Evolutionary conservation across 2,113 vertebrate genomes (phyloP).

Genomic region (Istiophorus platypterus): DNA sequence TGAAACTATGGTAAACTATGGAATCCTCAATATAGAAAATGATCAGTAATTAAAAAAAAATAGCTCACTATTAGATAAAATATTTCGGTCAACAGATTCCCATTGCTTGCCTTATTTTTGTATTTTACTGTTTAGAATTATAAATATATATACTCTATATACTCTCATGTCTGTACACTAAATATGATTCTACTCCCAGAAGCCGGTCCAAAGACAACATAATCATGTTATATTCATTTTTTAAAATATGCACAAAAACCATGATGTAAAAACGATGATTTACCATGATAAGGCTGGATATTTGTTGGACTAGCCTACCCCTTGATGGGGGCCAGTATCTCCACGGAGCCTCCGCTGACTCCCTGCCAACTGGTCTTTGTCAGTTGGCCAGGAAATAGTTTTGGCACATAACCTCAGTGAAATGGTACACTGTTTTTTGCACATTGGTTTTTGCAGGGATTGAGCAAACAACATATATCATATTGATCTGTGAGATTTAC

Average conservation of each 20-base stretch:
- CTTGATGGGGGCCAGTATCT: no score
- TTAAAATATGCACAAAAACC: not conserved
- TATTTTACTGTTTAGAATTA: no score
- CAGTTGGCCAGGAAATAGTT: not conserved
- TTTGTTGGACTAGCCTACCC: no score
- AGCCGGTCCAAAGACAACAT: not conserved
- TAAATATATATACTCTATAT: no score
- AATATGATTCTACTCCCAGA: not conserved
- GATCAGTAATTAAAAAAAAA: no score
- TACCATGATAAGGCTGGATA: no score
- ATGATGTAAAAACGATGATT: not conserved
- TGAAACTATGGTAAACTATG: no score
- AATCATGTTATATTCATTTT: no score
- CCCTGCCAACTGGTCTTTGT: not conserved
- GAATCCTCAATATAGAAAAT: no score
- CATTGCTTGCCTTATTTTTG: no score
- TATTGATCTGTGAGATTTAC: not conserved
- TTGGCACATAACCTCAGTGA: not conserved
- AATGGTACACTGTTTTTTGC: not conserved
- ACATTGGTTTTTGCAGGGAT: not conserved
- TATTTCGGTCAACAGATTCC: no score
- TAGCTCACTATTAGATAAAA: no score
- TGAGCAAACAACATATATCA: not conserved
- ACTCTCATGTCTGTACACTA: not conserved
- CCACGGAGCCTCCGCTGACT: not conserved